These are phyloP conservation scores for Gymnothorax reevesii DNA, from an alignment of 2,797 vertebrate genomes.

Conservation along the genomic window DNA sequence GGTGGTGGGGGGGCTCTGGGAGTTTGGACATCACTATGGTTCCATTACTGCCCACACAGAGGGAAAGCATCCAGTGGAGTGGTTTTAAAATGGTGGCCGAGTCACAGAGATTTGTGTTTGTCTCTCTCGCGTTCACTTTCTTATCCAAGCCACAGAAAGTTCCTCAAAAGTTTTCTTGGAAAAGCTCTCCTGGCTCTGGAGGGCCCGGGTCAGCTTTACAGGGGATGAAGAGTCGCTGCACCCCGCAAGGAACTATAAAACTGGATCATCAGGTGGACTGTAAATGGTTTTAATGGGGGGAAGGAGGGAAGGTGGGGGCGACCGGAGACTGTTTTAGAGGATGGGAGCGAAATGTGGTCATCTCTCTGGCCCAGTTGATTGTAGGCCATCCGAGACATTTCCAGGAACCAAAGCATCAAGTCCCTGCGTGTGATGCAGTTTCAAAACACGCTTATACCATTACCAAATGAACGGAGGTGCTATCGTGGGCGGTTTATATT, in stretches of 20 bases:
- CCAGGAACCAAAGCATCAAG: neutral
- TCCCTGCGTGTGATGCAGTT: neutral
- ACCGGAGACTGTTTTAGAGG: neutral
- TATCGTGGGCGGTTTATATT: too few relatives aligned
- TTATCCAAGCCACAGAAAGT: neutral
- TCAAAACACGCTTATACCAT: neutral
- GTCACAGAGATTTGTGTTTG: neutral
- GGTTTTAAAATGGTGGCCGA: neutral
- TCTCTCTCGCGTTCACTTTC: neutral
- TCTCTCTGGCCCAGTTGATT: neutral
- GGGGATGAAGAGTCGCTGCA: neutral
- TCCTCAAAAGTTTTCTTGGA: neutral
- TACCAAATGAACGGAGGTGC: neutral
- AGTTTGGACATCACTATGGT: neutral
- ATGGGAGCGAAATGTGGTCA: too few relatives aligned
- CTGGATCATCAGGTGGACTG: neutral
- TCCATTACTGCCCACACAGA: neutral
- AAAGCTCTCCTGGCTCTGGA: neutral
- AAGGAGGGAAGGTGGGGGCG: neutral
- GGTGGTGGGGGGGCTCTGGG: neutral
- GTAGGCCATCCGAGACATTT: neutral
- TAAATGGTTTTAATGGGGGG: neutral
- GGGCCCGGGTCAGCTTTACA: neutral
- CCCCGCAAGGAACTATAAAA: neutral
- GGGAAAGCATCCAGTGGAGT: neutral